Evolutionary conservation across 2,797 vertebrate species (phyloP), one percentile per base, ranked within the genome.

Genomic region (Sebastes vulpes): DNA sequence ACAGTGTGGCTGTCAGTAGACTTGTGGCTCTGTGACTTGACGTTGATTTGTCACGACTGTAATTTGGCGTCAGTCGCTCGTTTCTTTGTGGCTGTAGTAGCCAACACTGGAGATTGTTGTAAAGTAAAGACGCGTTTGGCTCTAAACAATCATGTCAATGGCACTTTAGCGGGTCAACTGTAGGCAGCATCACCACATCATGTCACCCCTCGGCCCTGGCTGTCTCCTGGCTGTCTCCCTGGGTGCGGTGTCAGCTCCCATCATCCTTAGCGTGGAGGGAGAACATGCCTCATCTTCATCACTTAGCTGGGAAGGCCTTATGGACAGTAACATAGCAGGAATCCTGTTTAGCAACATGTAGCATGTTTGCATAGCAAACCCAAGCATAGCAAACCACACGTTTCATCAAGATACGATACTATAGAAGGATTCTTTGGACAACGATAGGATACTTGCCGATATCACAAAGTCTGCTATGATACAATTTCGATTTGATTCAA

Each of bases 211-310:
- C 23, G 61, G 56, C 42, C 42, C 16, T 16, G 38, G 12, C 3
- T 32, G 31, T 31, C 31, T 31, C 12, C 2, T 42, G 38, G 38
- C 2, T 42, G 38, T 46, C 42, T 46, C n/a, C 26, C 31, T 38
- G 84, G 81, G 74, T 65, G 81, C 63, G 81, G 85, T 54, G 85
- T 65, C 28, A 42, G 66, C 70, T 57, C 21, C 31, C 68, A 2
- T 25, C 65, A 31, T 16, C 29, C 42, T 8, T 58, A 20, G 28
- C 46, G 50, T 35, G 18, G 32, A 38, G 20, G 8, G 23, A 10
- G 0, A n/a, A 58, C 28, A 12, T n/a, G 12, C 7, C 70, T 26
- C 0, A 14, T 3, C 25, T 2, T 12, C 32, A 16, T 10, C 7
- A 50, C 5, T 42, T 18, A 42, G 6, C 38, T 23, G 7, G 12